Conservation (phyloP, 2,888 invertebrate genomes). For the Hipparchia sbordonii region DNA sequence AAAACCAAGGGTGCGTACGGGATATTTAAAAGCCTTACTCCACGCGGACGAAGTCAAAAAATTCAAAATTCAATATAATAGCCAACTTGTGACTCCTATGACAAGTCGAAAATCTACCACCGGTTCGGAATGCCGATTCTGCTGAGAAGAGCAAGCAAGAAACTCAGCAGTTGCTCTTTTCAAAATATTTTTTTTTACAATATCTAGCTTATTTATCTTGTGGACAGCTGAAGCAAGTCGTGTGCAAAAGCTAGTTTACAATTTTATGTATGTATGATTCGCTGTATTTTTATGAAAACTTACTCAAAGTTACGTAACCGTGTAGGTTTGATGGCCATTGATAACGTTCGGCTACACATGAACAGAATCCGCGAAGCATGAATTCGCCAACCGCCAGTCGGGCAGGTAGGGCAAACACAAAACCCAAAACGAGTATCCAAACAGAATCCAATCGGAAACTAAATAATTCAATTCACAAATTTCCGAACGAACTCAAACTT, state of each 20-base stretch:
- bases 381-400: constrained; percentile 47
- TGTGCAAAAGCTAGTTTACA: not conserved
- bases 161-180: no score
- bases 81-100: no score
- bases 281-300: constrained; percentile 1
- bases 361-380: constrained; percentile 57
- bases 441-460: constrained; percentile 76
- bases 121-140: no score
- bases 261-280: not conserved
- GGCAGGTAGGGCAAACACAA: constrained; percentile 59
- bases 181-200: no score
- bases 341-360: constrained; percentile 36
- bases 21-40: no score
- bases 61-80: no score
- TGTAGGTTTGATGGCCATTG: constrained; percentile 5
- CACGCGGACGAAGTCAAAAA: no score
- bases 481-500: constrained; percentile 63
- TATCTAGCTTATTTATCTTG: no score
- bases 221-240: no score
- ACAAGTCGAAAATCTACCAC: no score
- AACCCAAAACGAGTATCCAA: constrained; percentile 61
- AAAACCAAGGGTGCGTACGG: no score
- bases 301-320: not conserved
- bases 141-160: no score
- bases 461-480: constrained; percentile 76